Evolutionary conservation across 2,113 vertebrate species (phyloP), one percentile per base, ranked within the genome.

Genomic region (Atrichornis clamosus): DNA sequence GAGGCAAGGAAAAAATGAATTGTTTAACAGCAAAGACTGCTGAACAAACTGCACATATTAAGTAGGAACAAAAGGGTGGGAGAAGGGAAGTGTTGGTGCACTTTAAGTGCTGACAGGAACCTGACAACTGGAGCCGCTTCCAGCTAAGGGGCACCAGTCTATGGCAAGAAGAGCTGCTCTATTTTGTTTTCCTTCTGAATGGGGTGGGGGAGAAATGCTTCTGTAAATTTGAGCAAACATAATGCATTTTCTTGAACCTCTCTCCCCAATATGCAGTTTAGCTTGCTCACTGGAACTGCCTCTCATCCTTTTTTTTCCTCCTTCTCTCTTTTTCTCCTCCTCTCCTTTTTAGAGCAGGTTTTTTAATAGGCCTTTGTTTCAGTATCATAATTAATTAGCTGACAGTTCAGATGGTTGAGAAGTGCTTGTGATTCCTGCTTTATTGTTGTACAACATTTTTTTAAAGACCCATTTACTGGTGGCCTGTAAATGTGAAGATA

Each of bases 11-110:
- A 79, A 92, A 94, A 95, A 95, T 69, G 73, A 93, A 95, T 96
- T 96, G 91, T 97, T 97, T 82, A 95, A 89, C 80, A 82, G 96
- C 73, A 91, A 96, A 92, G 91, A 84, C 81, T 81, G 90, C 83
- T 92, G 84, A 92, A 85, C 88, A 88, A 95, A 95, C 88, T 53
- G 53, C 44, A 82, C 70, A 35, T 93, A 89, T 56, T 89, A 95
- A 92, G 83, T 64, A 88, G 90, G 89, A 94, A 96, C 92, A 97
- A 96, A 95, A 89, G 87, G 32, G 63, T 81, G 87, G 76, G 87
- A 96, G 82, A 92, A 97, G 90, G 93, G 93, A 86, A 96, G 82
- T 75, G 41, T 84, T 82, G 50, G 53, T 96, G 86, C 20, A 18
- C 67, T 94, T 70, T 77, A 59, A 8, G 4, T 42, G 50, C 91